These are phyloP conservation scores for Heteropelma amictum DNA, from an alignment of 2,888 invertebrate species.

Conservation along the genomic window DNA sequence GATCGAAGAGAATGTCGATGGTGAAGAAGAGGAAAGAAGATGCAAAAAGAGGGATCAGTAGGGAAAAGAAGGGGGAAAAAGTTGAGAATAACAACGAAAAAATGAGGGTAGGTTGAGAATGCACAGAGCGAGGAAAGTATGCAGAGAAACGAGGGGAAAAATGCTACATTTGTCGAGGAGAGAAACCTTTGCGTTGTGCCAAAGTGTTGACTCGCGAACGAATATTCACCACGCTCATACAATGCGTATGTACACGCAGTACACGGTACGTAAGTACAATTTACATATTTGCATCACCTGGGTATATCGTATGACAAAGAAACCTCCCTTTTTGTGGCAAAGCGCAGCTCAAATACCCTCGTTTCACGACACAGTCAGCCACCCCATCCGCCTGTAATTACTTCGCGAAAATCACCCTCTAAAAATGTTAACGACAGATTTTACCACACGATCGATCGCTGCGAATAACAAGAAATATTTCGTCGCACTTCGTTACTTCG, in stretches of 20 bases:
- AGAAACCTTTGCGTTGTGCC: too few relatives aligned
- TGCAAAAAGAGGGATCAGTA: neutral
- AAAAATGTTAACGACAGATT: too few relatives aligned
- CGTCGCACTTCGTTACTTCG: too few relatives aligned
- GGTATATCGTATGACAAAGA: constrained; percentile 20
- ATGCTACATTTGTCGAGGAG: constrained; percentile 43
- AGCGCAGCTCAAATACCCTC: constrained; percentile 16
- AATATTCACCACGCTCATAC: too few relatives aligned
- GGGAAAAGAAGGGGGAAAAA: neutral
- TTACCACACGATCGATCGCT: too few relatives aligned
- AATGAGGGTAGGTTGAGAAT: constrained; percentile 5
- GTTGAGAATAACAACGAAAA: neutral
- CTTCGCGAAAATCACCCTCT: neutral
- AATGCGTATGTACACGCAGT: too few relatives aligned
- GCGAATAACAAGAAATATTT: too few relatives aligned
- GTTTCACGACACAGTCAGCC: constrained; percentile 14
- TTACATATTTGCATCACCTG: neutral
- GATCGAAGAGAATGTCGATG: constrained; percentile 50
- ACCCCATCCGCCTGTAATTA: neutral
- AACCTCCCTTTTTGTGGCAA: constrained; percentile 19
- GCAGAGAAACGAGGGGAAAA: constrained; percentile 36
- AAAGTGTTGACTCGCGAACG: constrained; percentile 43
- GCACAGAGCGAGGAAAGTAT: constrained; percentile 35
- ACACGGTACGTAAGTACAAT: too few relatives aligned
- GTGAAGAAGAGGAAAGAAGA: neutral